phyloP scores from a whole-genome alignment of 2,113 vertebrate genomes.

The Pagrus major region DNA sequence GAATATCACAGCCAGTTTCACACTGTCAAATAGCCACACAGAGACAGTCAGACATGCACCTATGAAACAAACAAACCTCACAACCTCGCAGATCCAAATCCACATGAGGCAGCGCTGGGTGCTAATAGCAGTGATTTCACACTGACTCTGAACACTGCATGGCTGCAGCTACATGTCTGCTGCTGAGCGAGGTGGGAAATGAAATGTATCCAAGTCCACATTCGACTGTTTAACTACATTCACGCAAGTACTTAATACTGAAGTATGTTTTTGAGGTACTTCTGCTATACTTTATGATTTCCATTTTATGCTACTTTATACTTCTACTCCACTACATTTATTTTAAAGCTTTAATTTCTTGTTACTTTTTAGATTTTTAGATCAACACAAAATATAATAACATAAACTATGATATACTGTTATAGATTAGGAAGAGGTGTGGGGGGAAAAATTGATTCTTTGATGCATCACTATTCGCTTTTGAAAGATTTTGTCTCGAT shows the following conservation, averaged over 20 bases:
- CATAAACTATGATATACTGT: not conserved
- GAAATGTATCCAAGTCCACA: constrained; percentile 29
- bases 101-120: constrained; percentile 45
- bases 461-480: no score
- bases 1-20: constrained; percentile 60
- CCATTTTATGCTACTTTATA: not conserved
- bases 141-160: constrained; percentile 22
- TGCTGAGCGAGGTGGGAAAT: constrained; percentile 26
- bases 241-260: not conserved
- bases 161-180: constrained; percentile 36
- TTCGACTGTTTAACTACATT: not conserved
- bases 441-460: no score
- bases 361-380: not conserved
- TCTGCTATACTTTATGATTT: not conserved
- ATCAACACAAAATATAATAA: not conserved
- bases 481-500: no score
- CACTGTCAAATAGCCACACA: constrained; percentile 53
- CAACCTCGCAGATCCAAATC: constrained; percentile 59
- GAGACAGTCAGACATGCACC: constrained; percentile 23
- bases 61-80: constrained; percentile 60
- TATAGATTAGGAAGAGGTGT: no score
- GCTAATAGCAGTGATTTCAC: constrained; percentile 59
- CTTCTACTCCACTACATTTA: not conserved
- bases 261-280: not conserved
- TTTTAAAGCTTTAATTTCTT: not conserved